Evolutionary conservation across 2,113 vertebrate species (phyloP).

Genomic region (Alligator mississippiensis): DNA sequence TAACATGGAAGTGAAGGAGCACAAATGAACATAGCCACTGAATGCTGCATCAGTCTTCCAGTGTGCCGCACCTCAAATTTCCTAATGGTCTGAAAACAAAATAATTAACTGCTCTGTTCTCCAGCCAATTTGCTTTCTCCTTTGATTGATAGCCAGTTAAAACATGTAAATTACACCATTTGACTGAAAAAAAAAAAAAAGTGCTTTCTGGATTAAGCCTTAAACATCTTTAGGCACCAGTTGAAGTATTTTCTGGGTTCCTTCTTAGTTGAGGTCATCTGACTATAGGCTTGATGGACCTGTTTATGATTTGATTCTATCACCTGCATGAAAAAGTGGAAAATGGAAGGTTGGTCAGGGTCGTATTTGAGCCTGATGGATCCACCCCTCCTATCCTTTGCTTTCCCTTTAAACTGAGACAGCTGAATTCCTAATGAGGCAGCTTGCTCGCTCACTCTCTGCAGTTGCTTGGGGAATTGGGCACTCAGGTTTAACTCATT

Average conservation of each 20-base stretch:
- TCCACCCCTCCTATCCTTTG: conserved; percentile 7
- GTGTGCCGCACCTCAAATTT: neutral
- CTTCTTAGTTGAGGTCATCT: neutral
- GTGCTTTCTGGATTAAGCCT: neutral
- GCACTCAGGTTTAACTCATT: conserved; percentile 57
- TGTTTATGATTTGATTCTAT: conserved; percentile 7
- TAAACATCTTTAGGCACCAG: neutral
- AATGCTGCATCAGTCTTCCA: neutral
- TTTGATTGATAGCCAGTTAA: conserved; percentile 16
- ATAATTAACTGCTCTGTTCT: conserved; percentile 18
- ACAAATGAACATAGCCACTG: neutral
- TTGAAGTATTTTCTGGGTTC: neutral
- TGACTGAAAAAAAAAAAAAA: neutral
- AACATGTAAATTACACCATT: conserved; percentile 11
- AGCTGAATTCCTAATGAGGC: conserved; percentile 57
- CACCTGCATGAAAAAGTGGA: conserved; percentile 17
- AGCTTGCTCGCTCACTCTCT: conserved; percentile 12
- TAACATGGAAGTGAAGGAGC: neutral
- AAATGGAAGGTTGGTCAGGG: neutral
- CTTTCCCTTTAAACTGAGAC: conserved; percentile 1
- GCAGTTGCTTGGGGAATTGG: neutral
- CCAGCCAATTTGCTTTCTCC: neutral
- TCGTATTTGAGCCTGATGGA: conserved; percentile 31
- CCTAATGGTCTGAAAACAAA: conserved; percentile 12
- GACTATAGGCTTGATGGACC: neutral